Base-by-base conservation (phyloP, 2,113 vertebrate genomes). In the Passer montanus region DNA sequence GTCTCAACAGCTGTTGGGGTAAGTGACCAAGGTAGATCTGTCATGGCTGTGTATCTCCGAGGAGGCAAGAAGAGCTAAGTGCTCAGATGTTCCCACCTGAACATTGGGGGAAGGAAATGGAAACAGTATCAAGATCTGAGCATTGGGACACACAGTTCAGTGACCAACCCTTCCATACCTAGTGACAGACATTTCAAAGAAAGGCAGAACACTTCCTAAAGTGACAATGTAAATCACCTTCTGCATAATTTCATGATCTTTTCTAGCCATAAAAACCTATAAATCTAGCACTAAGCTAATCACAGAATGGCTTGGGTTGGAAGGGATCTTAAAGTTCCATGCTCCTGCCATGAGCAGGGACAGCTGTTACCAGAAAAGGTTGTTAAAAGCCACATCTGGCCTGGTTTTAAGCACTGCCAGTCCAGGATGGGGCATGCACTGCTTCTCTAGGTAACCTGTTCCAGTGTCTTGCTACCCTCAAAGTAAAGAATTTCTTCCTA, bases 401-500 rank as follows among this genome's bases (percentile, higher is more conserved):
- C 23, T 60, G 46, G 30, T 64, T 90, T 37, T 55, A 39, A 80
- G 55, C 12, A 17, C 47, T 75, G 47, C 9, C 27, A 86, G 47
- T 27, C 31, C 81, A 49, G 23, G 23, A n/a, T 62, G 31, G 35
- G 20, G 6, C 27, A 81, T 24, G 27, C 41, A 49, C 5, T 62
- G 14, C 35, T 68, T 50, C 43, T 75, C 49, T 44, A 56, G 6
- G 47, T 35, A 81, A 63, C 47, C 62, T 49, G 27, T 75, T 81
- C 35, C 23, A 80, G 35, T 39, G 23, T 47, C 35, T n/a, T 24
- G 21, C 23, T 43, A 69, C 9, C 11, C 49, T 87, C 35, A 68
- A 74, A 81, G 35, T 55, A 86, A 81, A 56, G 62, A 81, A 87
- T 75, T 81, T 86, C 68, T 62, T 69, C 35, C 33, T 81, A 56